Evolutionary conservation across 2,797 vertebrate species (phyloP).

Genomic region (Hydrolagus colliei): DNA sequence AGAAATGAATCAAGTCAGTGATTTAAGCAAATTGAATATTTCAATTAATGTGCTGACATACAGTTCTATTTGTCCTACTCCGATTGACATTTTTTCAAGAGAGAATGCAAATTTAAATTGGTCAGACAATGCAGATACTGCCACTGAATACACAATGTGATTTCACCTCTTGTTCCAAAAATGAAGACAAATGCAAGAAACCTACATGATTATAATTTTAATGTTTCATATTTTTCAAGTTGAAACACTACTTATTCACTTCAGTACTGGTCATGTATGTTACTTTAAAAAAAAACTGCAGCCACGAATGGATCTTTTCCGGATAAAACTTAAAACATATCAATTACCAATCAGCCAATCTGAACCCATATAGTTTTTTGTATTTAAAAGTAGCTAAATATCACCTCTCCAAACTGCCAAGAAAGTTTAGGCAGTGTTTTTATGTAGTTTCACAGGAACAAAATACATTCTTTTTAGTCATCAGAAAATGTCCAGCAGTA

Average conservation of each 20-base stretch:
- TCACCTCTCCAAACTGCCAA: not conserved
- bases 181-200: not conserved
- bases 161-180: not conserved
- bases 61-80: not conserved
- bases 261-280: not conserved
- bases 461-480: slow-evolving; percentile 2
- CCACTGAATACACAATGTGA: not conserved
- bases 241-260: not conserved
- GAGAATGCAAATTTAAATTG: not conserved
- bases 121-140: not conserved
- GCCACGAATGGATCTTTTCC: not conserved
- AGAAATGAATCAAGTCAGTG: not conserved
- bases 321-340: not conserved
- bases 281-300: not conserved
- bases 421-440: not conserved
- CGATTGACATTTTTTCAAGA: not conserved
- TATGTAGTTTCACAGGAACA: not conserved
- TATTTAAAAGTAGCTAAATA: not conserved
- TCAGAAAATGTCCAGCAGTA: not conserved
- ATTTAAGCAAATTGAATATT: not conserved
- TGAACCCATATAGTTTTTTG: not conserved
- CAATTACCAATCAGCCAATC: not conserved
- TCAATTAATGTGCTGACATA: not conserved
- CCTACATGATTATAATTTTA: not conserved
- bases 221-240: not conserved